These are phyloP conservation scores for Dasysyrphus albostriatus DNA, from an alignment of 2,888 invertebrate genomes.

Conservation along the genomic window DNA sequence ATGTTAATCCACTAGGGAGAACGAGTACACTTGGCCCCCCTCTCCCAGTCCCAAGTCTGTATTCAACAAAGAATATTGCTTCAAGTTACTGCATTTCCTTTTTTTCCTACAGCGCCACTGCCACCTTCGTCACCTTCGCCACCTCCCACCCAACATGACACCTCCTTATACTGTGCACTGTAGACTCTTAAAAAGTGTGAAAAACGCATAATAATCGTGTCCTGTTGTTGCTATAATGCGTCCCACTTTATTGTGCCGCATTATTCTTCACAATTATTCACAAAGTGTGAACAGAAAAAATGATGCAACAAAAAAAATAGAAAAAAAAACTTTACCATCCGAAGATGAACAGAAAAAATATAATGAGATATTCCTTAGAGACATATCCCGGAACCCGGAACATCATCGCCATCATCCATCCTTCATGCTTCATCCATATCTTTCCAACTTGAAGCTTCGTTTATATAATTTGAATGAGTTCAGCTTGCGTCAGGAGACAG, in stretches of 20 bases:
- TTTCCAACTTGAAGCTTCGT: conserved; percentile 39
- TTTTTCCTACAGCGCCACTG: not conserved
- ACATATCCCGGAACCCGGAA: conserved; percentile 53
- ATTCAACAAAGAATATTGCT: conserved; percentile 50
- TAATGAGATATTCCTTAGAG: conserved; percentile 72
- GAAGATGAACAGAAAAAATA: conserved; percentile 25
- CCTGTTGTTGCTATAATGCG: conserved; percentile 4
- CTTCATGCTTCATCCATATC: conserved; percentile 15
- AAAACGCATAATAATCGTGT: conserved; percentile 55
- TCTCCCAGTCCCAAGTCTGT: not conserved
- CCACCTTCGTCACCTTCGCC: not conserved
- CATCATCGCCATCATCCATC: conserved; percentile 41
- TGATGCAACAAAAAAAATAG: too few species aligned
- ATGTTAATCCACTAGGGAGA: conserved; percentile 43
- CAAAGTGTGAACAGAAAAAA: conserved; percentile 63
- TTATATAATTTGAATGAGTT: conserved; percentile 69
- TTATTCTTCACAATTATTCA: conserved; percentile 70
- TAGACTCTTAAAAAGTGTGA: conserved; percentile 33
- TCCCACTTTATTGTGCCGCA: conserved; percentile 51
- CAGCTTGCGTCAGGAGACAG: conserved; percentile 48
- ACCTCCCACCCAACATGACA: not conserved
- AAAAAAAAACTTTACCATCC: conserved; percentile 14
- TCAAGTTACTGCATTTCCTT: conserved; percentile 65
- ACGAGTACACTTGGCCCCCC: not conserved
- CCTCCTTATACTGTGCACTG: not conserved